A percentile compares a stretch with the other conserved stretches of the same genome.
Evolutionary conservation across 2,113 vertebrate genomes (phyloP).

Genomic region (Toxotes chatareus): DNA sequence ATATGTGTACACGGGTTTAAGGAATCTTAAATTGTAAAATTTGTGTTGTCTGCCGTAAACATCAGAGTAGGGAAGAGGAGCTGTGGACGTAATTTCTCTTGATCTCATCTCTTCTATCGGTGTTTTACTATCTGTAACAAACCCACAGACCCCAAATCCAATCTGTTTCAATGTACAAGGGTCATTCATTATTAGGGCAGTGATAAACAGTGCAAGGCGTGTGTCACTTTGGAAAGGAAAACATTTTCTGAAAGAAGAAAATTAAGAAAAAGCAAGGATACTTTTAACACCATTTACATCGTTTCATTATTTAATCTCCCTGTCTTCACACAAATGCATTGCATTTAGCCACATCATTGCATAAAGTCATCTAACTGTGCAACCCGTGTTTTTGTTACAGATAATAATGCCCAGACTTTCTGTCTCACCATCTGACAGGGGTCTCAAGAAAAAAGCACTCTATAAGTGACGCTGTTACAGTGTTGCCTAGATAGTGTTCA

Average conservation of each 20-base stretch:
- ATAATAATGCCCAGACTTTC: slow-evolving; percentile 50
- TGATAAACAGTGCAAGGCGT: background rate
- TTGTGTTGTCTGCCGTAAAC: background rate
- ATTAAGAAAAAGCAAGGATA: background rate
- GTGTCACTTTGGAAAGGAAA: background rate
- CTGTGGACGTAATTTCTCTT: background rate
- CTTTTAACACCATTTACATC: background rate
- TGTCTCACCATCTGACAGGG: slow-evolving; percentile 4
- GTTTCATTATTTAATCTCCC: slow-evolving; percentile 12
- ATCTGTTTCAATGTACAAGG: background rate
- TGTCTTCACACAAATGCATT: slow-evolving; percentile 11
- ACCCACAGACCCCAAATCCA: background rate
- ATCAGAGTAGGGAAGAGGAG: background rate
- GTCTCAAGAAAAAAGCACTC: background rate
- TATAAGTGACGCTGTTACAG: background rate
- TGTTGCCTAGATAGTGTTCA: background rate
- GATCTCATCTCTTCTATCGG: background rate
- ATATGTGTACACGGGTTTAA: too few species aligned
- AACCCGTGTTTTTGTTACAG: slow-evolving; percentile 13
- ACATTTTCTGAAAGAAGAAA: background rate
- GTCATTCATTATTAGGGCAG: slow-evolving; percentile 1
- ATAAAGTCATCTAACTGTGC: slow-evolving; percentile 8
- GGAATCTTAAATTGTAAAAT: too few species aligned
- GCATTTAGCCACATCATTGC: slow-evolving; percentile 31
- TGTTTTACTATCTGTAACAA: slow-evolving; percentile 25